These are phyloP conservation scores for Hypolimnas misippus DNA, from an alignment of 2,888 invertebrate species.

Conservation along the genomic window DNA sequence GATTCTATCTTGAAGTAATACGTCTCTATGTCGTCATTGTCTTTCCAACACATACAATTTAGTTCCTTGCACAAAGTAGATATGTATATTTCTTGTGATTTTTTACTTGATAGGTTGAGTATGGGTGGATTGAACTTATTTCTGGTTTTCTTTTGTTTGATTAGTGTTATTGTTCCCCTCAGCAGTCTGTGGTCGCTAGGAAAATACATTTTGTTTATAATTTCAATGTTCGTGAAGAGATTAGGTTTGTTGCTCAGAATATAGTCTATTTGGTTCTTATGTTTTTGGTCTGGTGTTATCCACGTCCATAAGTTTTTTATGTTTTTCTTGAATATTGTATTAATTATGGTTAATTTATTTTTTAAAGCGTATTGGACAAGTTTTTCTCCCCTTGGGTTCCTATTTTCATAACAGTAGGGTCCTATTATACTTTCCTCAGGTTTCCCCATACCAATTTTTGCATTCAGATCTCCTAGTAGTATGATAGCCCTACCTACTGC, in stretches of 20 bases:
- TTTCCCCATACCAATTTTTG: constrained; percentile 32
- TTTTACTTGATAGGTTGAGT: neutral
- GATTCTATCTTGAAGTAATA: constrained; percentile 3
- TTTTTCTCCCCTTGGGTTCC: constrained; percentile 34
- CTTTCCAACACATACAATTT: neutral
- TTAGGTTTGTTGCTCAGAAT: constrained; percentile 32
- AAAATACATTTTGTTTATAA: constrained; percentile 9
- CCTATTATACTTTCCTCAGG: constrained; percentile 34
- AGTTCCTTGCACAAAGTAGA: neutral
- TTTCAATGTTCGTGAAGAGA: constrained; percentile 11
- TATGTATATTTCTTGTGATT: neutral
- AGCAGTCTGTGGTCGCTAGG: constrained; percentile 32
- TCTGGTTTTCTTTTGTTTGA: constrained; percentile 18
- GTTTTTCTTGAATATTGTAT: constrained; percentile 23
- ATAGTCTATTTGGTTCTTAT: constrained; percentile 40
- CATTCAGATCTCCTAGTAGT: constrained; percentile 31
- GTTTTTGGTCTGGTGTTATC: constrained; percentile 30
- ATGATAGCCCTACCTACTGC: constrained; percentile 14
- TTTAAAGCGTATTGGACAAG: constrained; percentile 40
- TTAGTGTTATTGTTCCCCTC: constrained; percentile 20
- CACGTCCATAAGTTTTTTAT: constrained; percentile 36
- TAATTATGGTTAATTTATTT: constrained; percentile 23
- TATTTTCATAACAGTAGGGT: constrained; percentile 28
- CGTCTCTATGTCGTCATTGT: constrained; percentile 10
- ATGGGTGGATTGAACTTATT: too few species aligned